phyloP scores from a whole-genome alignment of 2,888 invertebrate species.

The Orthosia incerta region DNA sequence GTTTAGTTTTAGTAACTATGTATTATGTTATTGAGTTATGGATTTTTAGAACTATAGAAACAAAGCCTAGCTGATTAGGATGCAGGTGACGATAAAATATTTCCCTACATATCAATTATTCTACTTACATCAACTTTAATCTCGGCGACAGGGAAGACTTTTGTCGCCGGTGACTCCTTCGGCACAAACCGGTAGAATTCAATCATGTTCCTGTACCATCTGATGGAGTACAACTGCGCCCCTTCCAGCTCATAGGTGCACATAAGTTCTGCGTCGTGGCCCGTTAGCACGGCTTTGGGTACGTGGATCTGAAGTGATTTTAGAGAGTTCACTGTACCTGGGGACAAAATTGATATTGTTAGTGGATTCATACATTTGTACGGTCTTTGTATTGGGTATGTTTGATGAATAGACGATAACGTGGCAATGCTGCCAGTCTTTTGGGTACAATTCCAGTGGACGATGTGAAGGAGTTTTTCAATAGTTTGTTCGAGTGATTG shows the following conservation, averaged over 20 bases:
- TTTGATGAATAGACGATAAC: no score
- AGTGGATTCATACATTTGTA: neutral
- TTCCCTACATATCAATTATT: no score
- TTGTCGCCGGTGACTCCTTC: slow-evolving; percentile 93
- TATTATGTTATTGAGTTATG: no score
- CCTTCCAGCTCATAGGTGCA: slow-evolving; percentile 91
- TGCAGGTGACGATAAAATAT: no score
- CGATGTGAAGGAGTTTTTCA: no score
- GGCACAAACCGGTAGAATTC: slow-evolving; percentile 95
- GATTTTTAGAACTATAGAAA: no score
- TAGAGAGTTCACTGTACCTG: slow-evolving; percentile 86
- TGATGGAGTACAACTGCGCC: slow-evolving; percentile 93
- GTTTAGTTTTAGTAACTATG: no score
- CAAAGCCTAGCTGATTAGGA: no score
- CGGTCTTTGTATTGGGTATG: no score
- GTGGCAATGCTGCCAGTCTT: no score
- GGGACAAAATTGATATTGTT: slow-evolving; percentile 49
- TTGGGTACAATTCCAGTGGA: no score
- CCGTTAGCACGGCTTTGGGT: slow-evolving; percentile 90
- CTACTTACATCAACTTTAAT: slow-evolving; percentile 94
- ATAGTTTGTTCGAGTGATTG: no score
- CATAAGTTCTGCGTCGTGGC: slow-evolving; percentile 88
- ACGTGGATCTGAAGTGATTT: slow-evolving; percentile 89
- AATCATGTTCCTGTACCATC: slow-evolving; percentile 94
- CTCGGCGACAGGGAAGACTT: slow-evolving; percentile 93